Evolutionary conservation across 2,888 invertebrate genomes (phyloP).

Genomic region (Hemicrepidius hirtus): DNA sequence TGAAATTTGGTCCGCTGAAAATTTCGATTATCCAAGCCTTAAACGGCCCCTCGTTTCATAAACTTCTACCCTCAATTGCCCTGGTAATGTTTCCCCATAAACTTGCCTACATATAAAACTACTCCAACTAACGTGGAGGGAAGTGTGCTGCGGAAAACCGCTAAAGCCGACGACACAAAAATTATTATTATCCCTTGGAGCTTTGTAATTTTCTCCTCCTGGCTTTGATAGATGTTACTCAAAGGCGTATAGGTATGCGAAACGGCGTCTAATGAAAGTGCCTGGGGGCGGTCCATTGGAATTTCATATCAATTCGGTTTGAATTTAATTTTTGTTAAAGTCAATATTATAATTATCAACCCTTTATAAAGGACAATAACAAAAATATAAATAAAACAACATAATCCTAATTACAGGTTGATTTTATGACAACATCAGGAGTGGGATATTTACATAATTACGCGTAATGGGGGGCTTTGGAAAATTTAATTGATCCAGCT

Average conservation of each 20-base stretch:
- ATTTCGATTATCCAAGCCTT: constrained; percentile 17
- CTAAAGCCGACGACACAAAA: background rate
- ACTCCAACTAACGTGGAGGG: background rate
- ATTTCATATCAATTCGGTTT: constrained; percentile 30
- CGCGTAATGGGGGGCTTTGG: no score
- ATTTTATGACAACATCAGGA: no score
- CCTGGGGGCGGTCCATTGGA: constrained; percentile 3
- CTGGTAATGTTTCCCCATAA: background rate
- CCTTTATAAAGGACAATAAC: no score
- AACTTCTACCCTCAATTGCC: background rate
- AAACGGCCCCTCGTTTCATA: constrained; percentile 5
- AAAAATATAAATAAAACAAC: no score
- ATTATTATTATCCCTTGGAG: constrained; percentile 6
- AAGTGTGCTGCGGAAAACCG: no score
- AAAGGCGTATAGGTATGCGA: constrained; percentile 20
- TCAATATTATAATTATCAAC: background rate
- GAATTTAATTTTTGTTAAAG: background rate
- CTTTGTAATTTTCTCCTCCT: constrained; percentile 16
- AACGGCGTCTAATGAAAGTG: constrained; percentile 31
- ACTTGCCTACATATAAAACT: constrained; percentile 1
- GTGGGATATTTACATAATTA: no score
- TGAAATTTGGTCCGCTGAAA: background rate
- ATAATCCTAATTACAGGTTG: no score
- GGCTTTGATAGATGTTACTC: constrained; percentile 10
- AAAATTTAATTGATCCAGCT: no score